Evolutionary conservation across 2,113 vertebrate genomes (phyloP).

Genomic region (Melanerpes aurifrons): DNA sequence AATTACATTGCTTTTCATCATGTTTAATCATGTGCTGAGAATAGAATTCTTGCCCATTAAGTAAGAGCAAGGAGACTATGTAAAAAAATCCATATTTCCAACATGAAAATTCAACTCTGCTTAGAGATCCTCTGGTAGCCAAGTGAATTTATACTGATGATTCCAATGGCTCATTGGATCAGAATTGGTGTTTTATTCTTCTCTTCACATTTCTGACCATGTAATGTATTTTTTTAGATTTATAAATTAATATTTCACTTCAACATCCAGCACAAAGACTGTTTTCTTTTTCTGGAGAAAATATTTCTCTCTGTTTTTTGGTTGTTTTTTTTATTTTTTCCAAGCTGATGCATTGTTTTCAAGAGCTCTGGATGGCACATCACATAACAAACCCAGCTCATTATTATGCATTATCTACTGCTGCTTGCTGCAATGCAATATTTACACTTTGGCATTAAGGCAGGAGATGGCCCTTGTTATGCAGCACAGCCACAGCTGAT

Average conservation of each 20-base stretch:
- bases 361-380: slow-evolving; percentile 19
- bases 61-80: not conserved
- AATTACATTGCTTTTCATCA: slow-evolving; percentile 3
- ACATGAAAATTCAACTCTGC: slow-evolving; percentile 36
- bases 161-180: slow-evolving; percentile 19
- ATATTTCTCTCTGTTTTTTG: not conserved
- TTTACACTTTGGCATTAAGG: slow-evolving; percentile 70
- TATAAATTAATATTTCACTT: not conserved
- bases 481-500: slow-evolving; percentile 38
- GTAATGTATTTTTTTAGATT: slow-evolving; percentile 24
- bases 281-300: slow-evolving; percentile 10
- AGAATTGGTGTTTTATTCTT: slow-evolving; percentile 28
- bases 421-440: slow-evolving; percentile 67
- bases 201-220: slow-evolving; percentile 22
- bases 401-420: slow-evolving; percentile 66
- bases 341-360: slow-evolving; percentile 42
- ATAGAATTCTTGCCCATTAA: slow-evolving; percentile 13
- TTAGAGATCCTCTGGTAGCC: slow-evolving; percentile 22
- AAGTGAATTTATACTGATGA: not conserved
- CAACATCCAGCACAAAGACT: not conserved
- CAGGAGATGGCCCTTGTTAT: slow-evolving; percentile 55
- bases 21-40: slow-evolving; percentile 4
- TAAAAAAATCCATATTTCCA: slow-evolving; percentile 1
- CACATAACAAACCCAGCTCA: slow-evolving; percentile 45
- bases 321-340: not conserved